phyloP scores from a whole-genome alignment of 2,113 vertebrate species.

The Antennarius striatus region DNA sequence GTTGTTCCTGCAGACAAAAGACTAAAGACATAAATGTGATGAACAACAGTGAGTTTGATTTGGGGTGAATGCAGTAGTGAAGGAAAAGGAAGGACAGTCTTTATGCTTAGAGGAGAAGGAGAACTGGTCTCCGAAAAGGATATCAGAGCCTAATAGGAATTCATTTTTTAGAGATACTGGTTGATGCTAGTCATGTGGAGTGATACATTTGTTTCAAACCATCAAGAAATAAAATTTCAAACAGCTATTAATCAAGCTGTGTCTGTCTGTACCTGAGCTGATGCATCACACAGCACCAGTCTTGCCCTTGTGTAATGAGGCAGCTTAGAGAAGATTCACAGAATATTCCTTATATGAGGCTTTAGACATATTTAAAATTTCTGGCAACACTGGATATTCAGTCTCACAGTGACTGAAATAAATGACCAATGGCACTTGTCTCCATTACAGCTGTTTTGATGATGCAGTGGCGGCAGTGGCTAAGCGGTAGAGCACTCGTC shows the following conservation, averaged over 20 bases:
- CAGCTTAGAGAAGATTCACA: too few species aligned
- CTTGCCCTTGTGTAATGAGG: too few species aligned
- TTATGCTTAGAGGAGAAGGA: background rate
- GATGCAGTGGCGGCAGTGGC: too few species aligned
- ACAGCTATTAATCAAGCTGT: conserved; percentile 24
- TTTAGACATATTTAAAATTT: too few species aligned
- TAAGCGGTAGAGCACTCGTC: too few species aligned
- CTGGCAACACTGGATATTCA: too few species aligned
- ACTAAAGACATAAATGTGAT: conserved; percentile 26
- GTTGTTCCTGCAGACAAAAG: conserved; percentile 43
- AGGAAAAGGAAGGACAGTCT: background rate
- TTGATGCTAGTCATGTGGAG: conserved; percentile 23
- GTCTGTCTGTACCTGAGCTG: background rate
- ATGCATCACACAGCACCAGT: too few species aligned
- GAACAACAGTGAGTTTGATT: conserved; percentile 10
- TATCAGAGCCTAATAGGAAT: conserved; percentile 11
- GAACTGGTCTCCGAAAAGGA: conserved; percentile 8
- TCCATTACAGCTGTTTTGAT: too few species aligned
- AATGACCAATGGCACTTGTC: too few species aligned
- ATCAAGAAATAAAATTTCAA: background rate
- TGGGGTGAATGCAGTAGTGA: conserved; percentile 22
- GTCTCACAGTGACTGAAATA: too few species aligned
- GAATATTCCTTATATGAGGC: too few species aligned
- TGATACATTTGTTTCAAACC: conserved; percentile 12
- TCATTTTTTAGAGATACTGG: conserved; percentile 23